Percentiles rank a stretch among this genome's conserved stretches.
Evolutionary conservation across 2,888 invertebrate species (phyloP).

Genomic region (Apotomis capreana): DNA sequence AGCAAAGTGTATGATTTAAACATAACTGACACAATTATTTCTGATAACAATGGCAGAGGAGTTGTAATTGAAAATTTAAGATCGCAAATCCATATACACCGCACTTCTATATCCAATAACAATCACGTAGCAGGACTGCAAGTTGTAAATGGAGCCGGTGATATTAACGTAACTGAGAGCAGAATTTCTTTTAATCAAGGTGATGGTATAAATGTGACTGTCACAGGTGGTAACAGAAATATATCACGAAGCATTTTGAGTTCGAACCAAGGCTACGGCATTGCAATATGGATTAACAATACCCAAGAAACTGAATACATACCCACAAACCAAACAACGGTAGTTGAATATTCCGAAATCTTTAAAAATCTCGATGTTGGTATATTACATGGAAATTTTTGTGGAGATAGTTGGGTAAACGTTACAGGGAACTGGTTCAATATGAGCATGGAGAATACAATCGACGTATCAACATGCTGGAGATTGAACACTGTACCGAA

Average conservation of each 20-base stretch:
- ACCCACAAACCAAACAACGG: conserved; percentile 92
- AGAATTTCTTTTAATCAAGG: conserved; percentile 95
- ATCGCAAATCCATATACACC: conserved; percentile 93
- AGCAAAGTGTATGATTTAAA: conserved; percentile 93
- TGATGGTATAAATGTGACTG: conserved; percentile 97
- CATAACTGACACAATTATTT: conserved; percentile 91
- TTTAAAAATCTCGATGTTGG: conserved; percentile 94
- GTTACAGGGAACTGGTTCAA: conserved; percentile 96
- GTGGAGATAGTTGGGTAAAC: conserved; percentile 92
- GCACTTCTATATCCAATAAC: conserved; percentile 92
- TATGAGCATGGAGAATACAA: conserved; percentile 89
- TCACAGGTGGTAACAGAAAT: conserved; percentile 96
- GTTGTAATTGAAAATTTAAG: conserved; percentile 95
- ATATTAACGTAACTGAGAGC: conserved; percentile 96
- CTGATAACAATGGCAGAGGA: conserved; percentile 97
- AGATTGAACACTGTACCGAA: conserved; percentile 77
- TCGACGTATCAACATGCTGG: conserved; percentile 95
- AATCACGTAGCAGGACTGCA: conserved; percentile 96
- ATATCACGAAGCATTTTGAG: conserved; percentile 93
- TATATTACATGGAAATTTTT: conserved; percentile 96
- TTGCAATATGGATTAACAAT: conserved; percentile 95
- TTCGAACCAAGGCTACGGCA: conserved; percentile 94
- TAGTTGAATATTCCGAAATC: conserved; percentile 93
- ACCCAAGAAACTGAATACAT: conserved; percentile 90
- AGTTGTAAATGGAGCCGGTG: conserved; percentile 95